phyloP scores from a whole-genome alignment of 1,140 invertebrate species.

The Drosophila pruinosa region DNA sequence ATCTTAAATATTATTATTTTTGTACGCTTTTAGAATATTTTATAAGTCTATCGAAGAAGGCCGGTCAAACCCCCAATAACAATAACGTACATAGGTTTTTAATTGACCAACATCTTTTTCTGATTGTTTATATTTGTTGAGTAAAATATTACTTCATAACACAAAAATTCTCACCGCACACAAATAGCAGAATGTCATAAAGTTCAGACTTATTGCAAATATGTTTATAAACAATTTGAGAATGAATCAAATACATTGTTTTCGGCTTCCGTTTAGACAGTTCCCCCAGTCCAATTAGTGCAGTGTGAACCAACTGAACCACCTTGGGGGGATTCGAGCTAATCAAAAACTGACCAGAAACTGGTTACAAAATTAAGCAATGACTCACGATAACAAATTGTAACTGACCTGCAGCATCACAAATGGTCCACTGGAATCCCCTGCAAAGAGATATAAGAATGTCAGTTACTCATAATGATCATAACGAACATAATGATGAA shows the following conservation, averaged over 20 bases:
- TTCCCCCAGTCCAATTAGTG: background rate
- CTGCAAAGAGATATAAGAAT: slow-evolving; percentile 70
- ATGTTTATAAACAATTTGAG: background rate
- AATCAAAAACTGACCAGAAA: background rate
- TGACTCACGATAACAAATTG: slow-evolving; percentile 43
- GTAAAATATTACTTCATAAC: too few relatives aligned
- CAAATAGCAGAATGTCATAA: background rate
- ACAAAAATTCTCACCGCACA: too few relatives aligned
- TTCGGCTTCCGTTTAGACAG: background rate
- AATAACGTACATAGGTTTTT: too few relatives aligned
- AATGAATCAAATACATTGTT: background rate
- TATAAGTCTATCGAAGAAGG: too few relatives aligned
- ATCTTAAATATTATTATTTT: background rate
- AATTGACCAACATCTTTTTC: too few relatives aligned
- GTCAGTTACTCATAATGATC: background rate
- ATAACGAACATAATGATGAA: background rate
- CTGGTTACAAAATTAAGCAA: background rate
- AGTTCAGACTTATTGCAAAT: background rate
- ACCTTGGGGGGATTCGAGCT: background rate
- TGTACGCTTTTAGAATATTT: too few relatives aligned
- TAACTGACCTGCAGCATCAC: slow-evolving; percentile 85
- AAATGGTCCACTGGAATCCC: slow-evolving; percentile 91
- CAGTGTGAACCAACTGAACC: background rate
- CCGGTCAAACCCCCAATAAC: too few relatives aligned
- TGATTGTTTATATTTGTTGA: too few relatives aligned